These are phyloP conservation scores for Mormyrus hasselquistii DNA, from an alignment of 2,797 vertebrate genomes.

Conservation along the genomic window DNA sequence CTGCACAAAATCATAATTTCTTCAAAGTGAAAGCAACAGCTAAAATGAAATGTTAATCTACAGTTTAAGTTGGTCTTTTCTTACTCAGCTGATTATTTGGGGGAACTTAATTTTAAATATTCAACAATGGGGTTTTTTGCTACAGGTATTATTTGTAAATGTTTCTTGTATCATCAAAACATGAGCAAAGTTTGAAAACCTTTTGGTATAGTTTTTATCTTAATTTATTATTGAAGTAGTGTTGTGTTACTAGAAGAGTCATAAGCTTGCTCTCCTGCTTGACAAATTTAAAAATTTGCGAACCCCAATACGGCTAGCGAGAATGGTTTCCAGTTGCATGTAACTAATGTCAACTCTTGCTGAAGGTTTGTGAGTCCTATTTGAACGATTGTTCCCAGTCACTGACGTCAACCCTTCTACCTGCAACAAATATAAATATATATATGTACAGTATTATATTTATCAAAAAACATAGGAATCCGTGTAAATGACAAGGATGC, in stretches of 20 bases:
- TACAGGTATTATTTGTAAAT: conserved; percentile 82
- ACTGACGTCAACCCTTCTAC: conserved; percentile 37
- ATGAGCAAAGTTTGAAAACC: conserved; percentile 70
- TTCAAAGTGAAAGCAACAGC: conserved; percentile 53
- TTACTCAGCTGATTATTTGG: conserved; percentile 61
- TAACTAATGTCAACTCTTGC: conserved; percentile 36
- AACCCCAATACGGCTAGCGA: conserved; percentile 52
- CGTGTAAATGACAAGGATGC: conserved; percentile 30
- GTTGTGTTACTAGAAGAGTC: conserved; percentile 71
- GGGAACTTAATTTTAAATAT: conserved; percentile 62
- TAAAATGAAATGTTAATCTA: conserved; percentile 57
- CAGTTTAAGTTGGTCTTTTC: conserved; percentile 65
- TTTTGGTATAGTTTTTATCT: conserved; percentile 75
- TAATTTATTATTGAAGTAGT: conserved; percentile 83
- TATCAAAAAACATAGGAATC: conserved; percentile 9
- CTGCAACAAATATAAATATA: conserved; percentile 20
- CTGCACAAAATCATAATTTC: conserved; percentile 67
- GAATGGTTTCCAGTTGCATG: conserved; percentile 60
- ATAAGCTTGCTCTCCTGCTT: conserved; percentile 63
- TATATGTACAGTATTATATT: conserved; percentile 19
- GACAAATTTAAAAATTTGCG: conserved; percentile 27
- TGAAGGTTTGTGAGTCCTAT: conserved; percentile 27
- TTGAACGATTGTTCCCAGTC: conserved; percentile 24
- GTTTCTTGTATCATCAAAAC: conserved; percentile 76
- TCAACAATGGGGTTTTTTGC: conserved; percentile 62